Evolutionary conservation across 2,888 invertebrate genomes (phyloP).

Genomic region (Brachypalpus laphriformis): DNA sequence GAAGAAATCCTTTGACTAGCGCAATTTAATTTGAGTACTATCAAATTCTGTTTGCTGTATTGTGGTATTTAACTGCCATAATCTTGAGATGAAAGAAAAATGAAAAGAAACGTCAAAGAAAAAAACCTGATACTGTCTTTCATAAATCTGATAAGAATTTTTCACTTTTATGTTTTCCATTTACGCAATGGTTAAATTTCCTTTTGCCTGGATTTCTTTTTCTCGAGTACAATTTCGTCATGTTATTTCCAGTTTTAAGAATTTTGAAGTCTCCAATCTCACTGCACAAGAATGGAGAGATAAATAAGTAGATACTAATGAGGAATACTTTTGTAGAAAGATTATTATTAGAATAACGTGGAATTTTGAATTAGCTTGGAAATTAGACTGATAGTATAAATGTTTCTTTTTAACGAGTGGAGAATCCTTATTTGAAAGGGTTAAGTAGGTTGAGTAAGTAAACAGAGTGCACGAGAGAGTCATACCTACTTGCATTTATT

Average conservation of each 20-base stretch:
- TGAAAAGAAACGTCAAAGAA: neutral
- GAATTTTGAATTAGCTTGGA: no score
- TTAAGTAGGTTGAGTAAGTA: no score
- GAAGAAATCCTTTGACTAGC: neutral
- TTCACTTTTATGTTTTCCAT: conserved; percentile 8
- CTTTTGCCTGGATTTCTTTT: neutral
- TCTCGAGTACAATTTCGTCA: neutral
- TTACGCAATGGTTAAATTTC: neutral
- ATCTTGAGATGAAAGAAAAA: conserved; percentile 10
- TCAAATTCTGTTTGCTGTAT: neutral
- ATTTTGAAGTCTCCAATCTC: neutral
- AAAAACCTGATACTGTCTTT: neutral
- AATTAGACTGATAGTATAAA: no score
- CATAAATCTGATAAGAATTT: conserved; percentile 1
- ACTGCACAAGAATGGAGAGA: neutral
- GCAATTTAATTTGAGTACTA: conserved; percentile 3
- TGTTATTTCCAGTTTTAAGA: neutral
- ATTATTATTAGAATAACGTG: neutral
- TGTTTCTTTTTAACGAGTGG: no score
- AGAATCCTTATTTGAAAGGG: no score
- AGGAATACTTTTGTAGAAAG: neutral
- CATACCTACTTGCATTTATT: no score
- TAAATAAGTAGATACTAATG: neutral
- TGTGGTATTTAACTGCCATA: conserved; percentile 3
- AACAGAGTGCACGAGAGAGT: no score